phyloP scores from a whole-genome alignment of 2,888 invertebrate species.

The Conops quadrifasciatus region DNA sequence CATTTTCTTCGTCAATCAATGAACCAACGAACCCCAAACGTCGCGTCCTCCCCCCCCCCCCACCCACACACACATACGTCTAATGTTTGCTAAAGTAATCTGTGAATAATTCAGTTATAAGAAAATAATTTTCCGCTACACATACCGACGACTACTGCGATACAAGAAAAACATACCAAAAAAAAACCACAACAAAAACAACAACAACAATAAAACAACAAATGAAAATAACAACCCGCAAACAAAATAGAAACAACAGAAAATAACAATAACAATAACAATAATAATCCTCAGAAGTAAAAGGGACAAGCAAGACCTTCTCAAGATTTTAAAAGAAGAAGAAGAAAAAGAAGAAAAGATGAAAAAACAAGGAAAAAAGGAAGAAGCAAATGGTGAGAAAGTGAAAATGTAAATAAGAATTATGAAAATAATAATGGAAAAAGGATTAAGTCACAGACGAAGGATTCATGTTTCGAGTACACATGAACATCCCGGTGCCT shows the following conservation, averaged over 20 bases:
- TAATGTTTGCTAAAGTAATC: constrained; percentile 48
- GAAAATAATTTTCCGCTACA: constrained; percentile 57
- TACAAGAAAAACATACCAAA: constrained; percentile 40
- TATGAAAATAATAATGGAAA: constrained; percentile 66
- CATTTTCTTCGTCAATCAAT: too few species aligned
- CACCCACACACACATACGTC: not conserved
- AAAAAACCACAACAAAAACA: constrained; percentile 37
- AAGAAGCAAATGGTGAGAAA: constrained; percentile 2
- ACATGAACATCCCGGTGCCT: not conserved
- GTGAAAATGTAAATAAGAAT: constrained; percentile 61
- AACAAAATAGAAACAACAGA: constrained; percentile 37
- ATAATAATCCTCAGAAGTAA: constrained; percentile 22
- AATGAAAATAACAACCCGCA: constrained; percentile 35
- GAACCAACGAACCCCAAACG: not conserved
- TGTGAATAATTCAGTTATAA: constrained; percentile 61
- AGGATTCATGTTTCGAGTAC: not conserved
- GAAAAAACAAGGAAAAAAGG: constrained; percentile 51
- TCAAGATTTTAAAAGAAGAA: constrained; percentile 29
- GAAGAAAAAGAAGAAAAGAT: constrained; percentile 34
- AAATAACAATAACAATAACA: constrained; percentile 29
- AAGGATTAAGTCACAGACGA: constrained; percentile 62
- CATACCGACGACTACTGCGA: constrained; percentile 39
- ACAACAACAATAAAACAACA: constrained; percentile 43
- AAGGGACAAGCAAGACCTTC: too few species aligned
- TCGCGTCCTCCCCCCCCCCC: not conserved